Percentiles rank a stretch among this genome's conserved stretches.
Evolutionary conservation across 1,140 invertebrate genomes (phyloP).

Genomic region (Lasioglossum albipes): DNA sequence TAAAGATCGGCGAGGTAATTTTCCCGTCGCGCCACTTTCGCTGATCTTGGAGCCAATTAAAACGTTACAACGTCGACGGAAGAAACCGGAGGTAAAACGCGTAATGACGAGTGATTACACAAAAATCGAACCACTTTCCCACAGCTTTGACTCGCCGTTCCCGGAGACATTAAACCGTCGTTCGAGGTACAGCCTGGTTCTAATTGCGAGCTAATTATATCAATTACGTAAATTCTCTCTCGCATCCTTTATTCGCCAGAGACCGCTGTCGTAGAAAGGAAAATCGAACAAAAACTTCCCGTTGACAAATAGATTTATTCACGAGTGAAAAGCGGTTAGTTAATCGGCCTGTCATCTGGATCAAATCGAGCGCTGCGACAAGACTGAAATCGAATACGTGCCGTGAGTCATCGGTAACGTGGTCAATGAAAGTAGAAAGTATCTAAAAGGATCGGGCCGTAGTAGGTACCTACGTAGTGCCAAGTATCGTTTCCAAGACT

Average conservation of each 20-base stretch:
- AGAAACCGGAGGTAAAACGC: conserved; percentile 1
- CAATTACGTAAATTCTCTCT: not conserved
- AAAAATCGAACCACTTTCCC: conserved; percentile 8
- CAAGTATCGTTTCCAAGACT: conserved; percentile 24
- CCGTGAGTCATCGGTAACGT: conserved; percentile 10
- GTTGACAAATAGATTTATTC: not conserved
- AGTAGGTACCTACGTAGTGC: not conserved
- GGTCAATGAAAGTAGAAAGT: conserved; percentile 47
- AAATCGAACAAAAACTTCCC: not conserved
- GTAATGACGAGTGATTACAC: not conserved
- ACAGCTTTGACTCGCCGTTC: not conserved
- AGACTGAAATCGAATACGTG: conserved; percentile 4
- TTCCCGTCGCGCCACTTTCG: not conserved
- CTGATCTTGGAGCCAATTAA: conserved; percentile 2
- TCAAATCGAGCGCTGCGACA: not conserved
- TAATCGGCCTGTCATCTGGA: not conserved
- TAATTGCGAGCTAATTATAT: not conserved
- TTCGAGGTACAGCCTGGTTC: not conserved
- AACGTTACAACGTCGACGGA: not conserved
- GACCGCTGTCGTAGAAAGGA: not conserved
- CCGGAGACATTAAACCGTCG: not conserved
- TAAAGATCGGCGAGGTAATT: not conserved
- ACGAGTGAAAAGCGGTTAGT: not conserved
- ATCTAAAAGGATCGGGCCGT: not conserved
- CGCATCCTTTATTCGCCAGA: too few species aligned